Evolutionary conservation across 2,797 vertebrate species (phyloP).

Genomic region (Silurus aristotelis): DNA sequence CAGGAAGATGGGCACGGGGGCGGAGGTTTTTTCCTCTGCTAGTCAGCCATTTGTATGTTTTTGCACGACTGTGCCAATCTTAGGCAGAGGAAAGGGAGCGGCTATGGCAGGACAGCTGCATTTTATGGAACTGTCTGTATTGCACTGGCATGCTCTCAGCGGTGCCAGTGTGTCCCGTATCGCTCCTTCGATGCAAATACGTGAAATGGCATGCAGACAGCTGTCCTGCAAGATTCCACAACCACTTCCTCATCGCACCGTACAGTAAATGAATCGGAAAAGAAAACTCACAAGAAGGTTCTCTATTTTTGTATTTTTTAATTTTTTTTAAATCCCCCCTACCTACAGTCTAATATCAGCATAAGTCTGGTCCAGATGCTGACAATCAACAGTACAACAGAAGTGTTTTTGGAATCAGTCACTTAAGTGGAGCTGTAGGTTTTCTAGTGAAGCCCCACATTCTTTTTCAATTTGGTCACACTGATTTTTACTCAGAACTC

Average conservation of each 20-base stretch:
- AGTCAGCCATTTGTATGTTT: conserved; percentile 24
- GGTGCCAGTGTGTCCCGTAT: conserved; percentile 15
- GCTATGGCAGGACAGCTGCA: background rate
- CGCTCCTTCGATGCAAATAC: conserved; percentile 34
- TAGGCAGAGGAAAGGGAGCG: background rate
- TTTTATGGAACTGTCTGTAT: background rate
- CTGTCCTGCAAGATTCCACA: background rate
- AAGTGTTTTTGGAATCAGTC: background rate
- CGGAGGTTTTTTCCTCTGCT: background rate
- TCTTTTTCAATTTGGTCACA: background rate
- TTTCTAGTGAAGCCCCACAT: background rate
- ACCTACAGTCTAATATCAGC: background rate
- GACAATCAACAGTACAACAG: background rate
- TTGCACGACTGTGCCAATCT: conserved; percentile 7
- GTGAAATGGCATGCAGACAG: conserved; percentile 14
- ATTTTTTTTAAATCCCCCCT: background rate
- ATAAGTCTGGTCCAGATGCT: background rate
- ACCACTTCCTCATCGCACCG: conserved; percentile 37
- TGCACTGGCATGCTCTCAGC: background rate
- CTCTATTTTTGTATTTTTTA: background rate
- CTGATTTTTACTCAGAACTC: background rate
- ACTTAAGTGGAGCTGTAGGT: background rate
- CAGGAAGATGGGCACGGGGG: conserved; percentile 12
- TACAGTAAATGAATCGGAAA: conserved; percentile 16
- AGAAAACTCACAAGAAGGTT: background rate